phyloP scores from a whole-genome alignment of 2,113 vertebrate species.

The Cyanistes caeruleus region DNA sequence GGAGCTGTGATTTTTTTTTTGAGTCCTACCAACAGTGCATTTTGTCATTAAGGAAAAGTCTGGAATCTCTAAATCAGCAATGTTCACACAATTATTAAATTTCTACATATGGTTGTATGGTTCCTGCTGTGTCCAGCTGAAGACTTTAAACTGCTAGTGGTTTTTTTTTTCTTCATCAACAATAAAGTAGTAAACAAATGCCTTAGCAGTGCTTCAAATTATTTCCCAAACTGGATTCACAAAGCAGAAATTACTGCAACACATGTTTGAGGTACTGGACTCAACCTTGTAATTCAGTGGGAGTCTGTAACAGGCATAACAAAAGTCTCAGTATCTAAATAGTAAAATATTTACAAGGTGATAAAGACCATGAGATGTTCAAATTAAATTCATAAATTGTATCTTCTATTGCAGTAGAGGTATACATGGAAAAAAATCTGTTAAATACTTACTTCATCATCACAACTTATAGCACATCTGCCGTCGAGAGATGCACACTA shows the following conservation, averaged over 20 bases:
- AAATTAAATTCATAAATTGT: neutral
- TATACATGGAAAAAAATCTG: neutral
- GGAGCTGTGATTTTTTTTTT: neutral
- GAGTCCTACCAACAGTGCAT: neutral
- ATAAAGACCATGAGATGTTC: neutral
- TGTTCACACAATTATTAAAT: neutral
- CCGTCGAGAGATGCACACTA: slow-evolving; percentile 95
- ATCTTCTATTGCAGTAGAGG: neutral
- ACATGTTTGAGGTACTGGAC: neutral
- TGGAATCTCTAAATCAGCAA: neutral
- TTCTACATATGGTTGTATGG: neutral
- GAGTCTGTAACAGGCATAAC: neutral
- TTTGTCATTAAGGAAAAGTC: neutral
- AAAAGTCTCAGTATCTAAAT: neutral
- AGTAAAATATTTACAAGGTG: neutral
- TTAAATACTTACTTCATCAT: slow-evolving; percentile 86
- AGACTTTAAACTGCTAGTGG: neutral
- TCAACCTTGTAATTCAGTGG: neutral
- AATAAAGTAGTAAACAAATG: neutral
- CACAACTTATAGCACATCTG: slow-evolving; percentile 95
- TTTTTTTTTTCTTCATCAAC: neutral
- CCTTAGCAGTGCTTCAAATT: neutral
- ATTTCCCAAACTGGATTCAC: neutral
- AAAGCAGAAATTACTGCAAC: neutral
- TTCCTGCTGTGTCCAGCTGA: neutral